Base-by-base conservation (phyloP, 2,797 vertebrate genomes). In the Macropodus opercularis region DNA sequence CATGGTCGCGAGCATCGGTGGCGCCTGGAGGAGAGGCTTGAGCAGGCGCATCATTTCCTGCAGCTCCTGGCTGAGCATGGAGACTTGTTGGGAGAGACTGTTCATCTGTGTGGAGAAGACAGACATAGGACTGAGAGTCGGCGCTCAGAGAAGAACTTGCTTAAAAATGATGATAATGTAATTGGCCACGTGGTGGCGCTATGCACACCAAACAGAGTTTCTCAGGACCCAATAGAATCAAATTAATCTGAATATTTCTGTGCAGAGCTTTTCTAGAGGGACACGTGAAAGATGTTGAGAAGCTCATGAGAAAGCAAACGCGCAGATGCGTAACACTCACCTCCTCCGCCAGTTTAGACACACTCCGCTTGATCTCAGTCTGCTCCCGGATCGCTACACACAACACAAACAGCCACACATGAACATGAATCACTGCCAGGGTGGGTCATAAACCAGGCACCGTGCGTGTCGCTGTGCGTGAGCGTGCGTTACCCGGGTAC, bases 21-120 rank as follows among this genome's bases (percentile, higher is more conserved):
- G 54, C 3, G 81, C 70, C 50, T 92, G 81, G 39, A 93, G 90
- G 69, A 94, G 81, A 61, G 93, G 93, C 56, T 87, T 90, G 3
- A 94, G 85, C 34, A 94, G 89, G 22, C 85, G 84, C 6, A 91
- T 88, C 91, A 94, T 92, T 64, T 93, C 92, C 87, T 92, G 92
- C 32, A 94, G 85, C 77, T 94, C 93, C 62, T 90, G 88, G 65
- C 93, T 93, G 72, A 94, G 90, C 55, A 84, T 85, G 46, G 89
- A 90, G 17, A 94, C 93, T 77, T 94, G 93, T 68, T 90, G 89
- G 6, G 93, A 92, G 47, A 94, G 87, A 58, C 63, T 67, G 69
- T 77, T 92, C 93, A 94, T 93, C 93, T 94, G 84, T 2, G 18
- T 1, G 39, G 26, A 3, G 50, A 61, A 39, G 31, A 69, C 13